Percentiles rank a stretch among this genome's conserved stretches.
phyloP scores from a whole-genome alignment of 2,888 invertebrate genomes.

The Rotaria socialis region DNA sequence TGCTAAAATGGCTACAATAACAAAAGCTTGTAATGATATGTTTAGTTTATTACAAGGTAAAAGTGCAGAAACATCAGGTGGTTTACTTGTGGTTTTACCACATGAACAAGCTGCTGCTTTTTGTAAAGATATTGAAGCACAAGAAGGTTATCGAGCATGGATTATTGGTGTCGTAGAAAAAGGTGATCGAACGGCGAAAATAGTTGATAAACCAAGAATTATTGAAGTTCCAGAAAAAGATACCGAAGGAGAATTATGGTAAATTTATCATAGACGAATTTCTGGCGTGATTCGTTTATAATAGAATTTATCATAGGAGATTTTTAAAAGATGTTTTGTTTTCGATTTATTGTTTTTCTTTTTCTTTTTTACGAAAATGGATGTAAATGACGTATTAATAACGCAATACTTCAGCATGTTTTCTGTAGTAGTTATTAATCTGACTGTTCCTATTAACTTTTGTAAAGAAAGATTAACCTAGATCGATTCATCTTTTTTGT shows the following conservation, averaged over 20 bases:
- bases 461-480: neutral
- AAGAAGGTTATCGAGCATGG: slow-evolving; percentile 88
- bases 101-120: slow-evolving; percentile 88
- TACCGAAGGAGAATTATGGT: slow-evolving; percentile 49
- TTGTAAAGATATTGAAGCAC: slow-evolving; percentile 84
- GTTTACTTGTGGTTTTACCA: slow-evolving; percentile 67
- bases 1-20: slow-evolving; percentile 72
- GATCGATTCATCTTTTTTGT: neutral
- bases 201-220: slow-evolving; percentile 87
- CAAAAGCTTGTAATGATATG: slow-evolving; percentile 70
- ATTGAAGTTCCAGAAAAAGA: slow-evolving; percentile 91
- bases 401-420: neutral
- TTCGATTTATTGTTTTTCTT: neutral
- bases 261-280: neutral
- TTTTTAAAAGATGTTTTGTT: neutral
- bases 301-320: neutral
- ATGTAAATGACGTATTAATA: neutral
- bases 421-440: neutral
- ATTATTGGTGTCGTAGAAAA: slow-evolving; percentile 92
- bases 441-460: neutral
- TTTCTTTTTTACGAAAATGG: neutral
- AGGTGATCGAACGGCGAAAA: slow-evolving; percentile 82
- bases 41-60: slow-evolving; percentile 72
- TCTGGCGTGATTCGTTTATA: neutral
- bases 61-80: slow-evolving; percentile 75